Evolutionary conservation across 2,113 vertebrate genomes (phyloP), one percentile per base, ranked within the genome.

Genomic region (Catharus fuscescens): DNA sequence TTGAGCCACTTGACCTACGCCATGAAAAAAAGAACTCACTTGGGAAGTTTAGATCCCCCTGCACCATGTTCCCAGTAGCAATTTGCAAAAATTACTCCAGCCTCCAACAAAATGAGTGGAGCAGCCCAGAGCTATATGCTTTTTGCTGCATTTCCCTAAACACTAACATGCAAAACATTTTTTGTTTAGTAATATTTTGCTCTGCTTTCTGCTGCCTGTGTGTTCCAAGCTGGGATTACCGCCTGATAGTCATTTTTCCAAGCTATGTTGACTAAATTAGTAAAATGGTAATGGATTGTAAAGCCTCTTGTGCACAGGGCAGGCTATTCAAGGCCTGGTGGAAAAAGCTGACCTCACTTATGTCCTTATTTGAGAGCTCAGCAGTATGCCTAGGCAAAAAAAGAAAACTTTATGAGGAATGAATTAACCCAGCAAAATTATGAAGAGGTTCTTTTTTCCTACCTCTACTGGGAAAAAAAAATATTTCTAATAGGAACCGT

Each of bases 21-120:
- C 18, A 32, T 47, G 19, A 38, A 3, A 14, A 65, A 76, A 59
- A 19, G 6, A 74, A 42, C 5, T 25, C 28, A 18, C 5, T n/a
- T 45, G 8, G 65, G 56, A 65, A 73, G 2, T 31, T 83, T 40
- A 42, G 25, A 31, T 31, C 6, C 31, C 18, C 4, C 7, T 9
- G 32, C 4, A 6, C 7, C 2, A 0, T 15, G 12, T n/a, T 18
- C 11, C 18, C n/a, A 53, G 14, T 1, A 54, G 17, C 9, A 71
- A 79, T 81, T 54, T 76, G 20, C 18, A 64, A 18, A 90, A 67
- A 6, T 44, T 64, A 23, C 32, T 47, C 17, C 44, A 92, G 18
- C 8, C 5, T 69, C 32, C 31, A 48, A 62, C 10, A 73, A 18
- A 65, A 50, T 2, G 2, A 73, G 12, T 24, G 29, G 42, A 84